Percentiles rank a stretch among this genome's conserved stretches.
phyloP scores from a whole-genome alignment of 2,113 vertebrate species.

The Lanius ludovicianus region DNA sequence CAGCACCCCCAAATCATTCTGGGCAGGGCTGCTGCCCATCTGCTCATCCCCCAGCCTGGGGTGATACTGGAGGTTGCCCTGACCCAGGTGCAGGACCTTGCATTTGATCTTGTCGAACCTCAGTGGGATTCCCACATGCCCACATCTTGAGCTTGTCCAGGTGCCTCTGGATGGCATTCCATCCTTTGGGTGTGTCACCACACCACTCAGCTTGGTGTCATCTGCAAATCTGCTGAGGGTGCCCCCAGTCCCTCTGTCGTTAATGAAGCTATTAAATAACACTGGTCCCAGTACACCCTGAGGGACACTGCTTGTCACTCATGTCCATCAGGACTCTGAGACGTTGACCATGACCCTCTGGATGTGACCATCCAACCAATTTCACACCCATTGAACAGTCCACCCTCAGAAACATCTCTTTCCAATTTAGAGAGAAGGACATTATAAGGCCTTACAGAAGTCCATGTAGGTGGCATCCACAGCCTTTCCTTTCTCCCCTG shows the following conservation, averaged over 20 bases:
- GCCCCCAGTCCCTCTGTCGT: not conserved
- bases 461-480: rapidly evolving
- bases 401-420: not conserved
- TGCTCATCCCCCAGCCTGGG: not conserved
- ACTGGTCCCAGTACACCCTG: not conserved
- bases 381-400: not conserved
- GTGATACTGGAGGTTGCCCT: not conserved
- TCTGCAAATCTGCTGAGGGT: not conserved
- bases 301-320: not conserved
- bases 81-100: not conserved
- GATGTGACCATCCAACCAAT: too few relatives aligned
- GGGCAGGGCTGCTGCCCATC: not conserved
- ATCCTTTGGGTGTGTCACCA: not conserved
- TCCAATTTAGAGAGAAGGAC: not conserved
- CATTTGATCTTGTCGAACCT: not conserved
- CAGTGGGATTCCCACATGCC: not conserved
- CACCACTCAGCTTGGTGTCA: not conserved
- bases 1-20: not conserved
- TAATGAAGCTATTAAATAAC: not conserved
- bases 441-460: not conserved
- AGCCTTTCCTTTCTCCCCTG: not conserved
- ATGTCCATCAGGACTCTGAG: not conserved
- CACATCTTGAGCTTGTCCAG: not conserved
- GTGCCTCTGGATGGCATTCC: not conserved
- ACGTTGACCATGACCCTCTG: not conserved